A percentile compares a stretch with the other conserved stretches of the same genome.
These are phyloP conservation scores for Macrotus californicus DNA, from an alignment of 2,113 vertebrate genomes.

Conservation along the genomic window DNA sequence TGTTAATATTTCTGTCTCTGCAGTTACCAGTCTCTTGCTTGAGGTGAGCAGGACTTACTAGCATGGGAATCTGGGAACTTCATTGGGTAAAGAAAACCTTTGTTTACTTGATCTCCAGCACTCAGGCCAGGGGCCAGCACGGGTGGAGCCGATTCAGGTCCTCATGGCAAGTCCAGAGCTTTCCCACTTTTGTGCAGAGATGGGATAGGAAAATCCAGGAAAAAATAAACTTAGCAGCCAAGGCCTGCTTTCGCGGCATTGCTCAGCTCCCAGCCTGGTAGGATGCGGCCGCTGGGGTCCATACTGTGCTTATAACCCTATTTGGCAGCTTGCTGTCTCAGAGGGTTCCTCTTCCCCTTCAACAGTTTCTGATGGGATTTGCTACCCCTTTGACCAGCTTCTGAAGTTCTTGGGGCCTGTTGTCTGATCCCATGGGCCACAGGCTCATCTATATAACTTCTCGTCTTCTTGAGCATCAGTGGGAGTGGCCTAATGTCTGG, in stretches of 20 bases:
- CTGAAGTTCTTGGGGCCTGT: background rate
- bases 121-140: background rate
- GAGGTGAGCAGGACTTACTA: background rate
- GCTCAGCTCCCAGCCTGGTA: background rate
- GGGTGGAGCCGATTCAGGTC: background rate
- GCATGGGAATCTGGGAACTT: background rate
- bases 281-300: background rate
- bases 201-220: background rate
- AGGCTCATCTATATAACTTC: fast-evolving
- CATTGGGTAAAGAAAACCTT: background rate
- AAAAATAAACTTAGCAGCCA: background rate
- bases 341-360: background rate
- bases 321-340: background rate
- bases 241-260: background rate
- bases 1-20: background rate
- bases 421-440: background rate
- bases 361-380: background rate
- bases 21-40: background rate
- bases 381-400: background rate
- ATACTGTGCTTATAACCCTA: background rate
- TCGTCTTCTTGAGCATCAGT: background rate
- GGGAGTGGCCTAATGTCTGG: fast-evolving
- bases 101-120: slow-evolving; percentile 3
- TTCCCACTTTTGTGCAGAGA: background rate
- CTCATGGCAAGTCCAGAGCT: slow-evolving; percentile 21